Conservation (phyloP, 1,140 invertebrate genomes). For the Drosophila fuyamai region DNA sequence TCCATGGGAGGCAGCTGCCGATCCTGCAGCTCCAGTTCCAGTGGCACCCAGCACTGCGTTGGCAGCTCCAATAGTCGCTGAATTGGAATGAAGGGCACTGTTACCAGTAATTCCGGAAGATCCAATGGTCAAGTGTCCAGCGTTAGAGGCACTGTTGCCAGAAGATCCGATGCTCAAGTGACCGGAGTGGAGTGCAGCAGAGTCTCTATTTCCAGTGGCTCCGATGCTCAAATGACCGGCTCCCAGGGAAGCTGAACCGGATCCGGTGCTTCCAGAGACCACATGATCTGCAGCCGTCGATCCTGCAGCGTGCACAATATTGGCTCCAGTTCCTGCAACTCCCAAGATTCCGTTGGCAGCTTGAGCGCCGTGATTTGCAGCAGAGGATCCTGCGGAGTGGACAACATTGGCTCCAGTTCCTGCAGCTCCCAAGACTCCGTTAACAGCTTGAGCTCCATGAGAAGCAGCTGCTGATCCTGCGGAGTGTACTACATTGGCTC, state of each 20-base stretch:
- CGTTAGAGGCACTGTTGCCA: background rate
- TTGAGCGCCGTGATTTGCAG: background rate
- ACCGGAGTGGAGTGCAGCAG: background rate
- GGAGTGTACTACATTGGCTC: background rate
- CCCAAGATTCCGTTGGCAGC: background rate
- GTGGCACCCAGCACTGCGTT: background rate
- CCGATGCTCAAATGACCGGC: constrained; percentile 6
- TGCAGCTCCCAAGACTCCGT: background rate
- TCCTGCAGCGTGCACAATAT: background rate
- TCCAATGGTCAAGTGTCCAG: constrained; percentile 2
- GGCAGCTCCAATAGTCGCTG: background rate
- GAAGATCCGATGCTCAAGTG: background rate
- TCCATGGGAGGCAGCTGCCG: background rate
- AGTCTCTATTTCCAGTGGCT: background rate
- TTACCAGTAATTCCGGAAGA: background rate
- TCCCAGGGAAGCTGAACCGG: background rate
- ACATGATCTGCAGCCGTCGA: background rate
- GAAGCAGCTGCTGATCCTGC: constrained; percentile 1
- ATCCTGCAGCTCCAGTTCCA: background rate
- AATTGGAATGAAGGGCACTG: background rate
- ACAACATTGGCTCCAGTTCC: background rate
- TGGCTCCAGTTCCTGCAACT: background rate
- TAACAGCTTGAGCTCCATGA: background rate
- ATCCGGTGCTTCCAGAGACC: background rate
- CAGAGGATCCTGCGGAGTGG: background rate